Evolutionary conservation across 1,140 invertebrate species (phyloP).

Genomic region (Aphis craccivora): DNA sequence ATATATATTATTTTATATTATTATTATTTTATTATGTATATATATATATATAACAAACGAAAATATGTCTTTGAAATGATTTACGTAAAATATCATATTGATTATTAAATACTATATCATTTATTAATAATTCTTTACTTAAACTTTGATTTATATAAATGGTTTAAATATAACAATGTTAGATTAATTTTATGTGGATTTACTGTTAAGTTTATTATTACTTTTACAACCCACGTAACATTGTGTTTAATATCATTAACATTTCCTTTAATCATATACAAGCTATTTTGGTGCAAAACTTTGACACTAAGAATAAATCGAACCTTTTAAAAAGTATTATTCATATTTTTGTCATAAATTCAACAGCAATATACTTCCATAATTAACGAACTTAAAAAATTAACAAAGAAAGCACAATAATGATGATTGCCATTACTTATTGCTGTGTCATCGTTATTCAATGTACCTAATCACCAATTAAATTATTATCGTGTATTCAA

Average conservation of each 20-base stretch:
- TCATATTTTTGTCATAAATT: neutral
- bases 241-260: neutral
- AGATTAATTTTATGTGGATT: neutral
- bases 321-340: neutral
- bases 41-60: neutral
- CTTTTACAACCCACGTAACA: neutral
- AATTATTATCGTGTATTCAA: neutral
- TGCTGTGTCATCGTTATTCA: neutral
- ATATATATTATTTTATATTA: too few species aligned
- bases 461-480: neutral
- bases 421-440: neutral
- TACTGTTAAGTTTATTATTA: neutral
- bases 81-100: neutral
- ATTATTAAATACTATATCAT: too few species aligned
- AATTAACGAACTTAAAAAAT: neutral
- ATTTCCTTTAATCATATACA: neutral
- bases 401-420: neutral
- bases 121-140: too few species aligned
- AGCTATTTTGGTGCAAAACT: neutral
- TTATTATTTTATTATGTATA: too few species aligned
- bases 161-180: neutral
- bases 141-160: neutral
- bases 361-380: neutral
- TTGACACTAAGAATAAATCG: neutral
- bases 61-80: neutral